Conservation (phyloP, 2,888 invertebrate species). For the Eurytoma adleriae region DNA sequence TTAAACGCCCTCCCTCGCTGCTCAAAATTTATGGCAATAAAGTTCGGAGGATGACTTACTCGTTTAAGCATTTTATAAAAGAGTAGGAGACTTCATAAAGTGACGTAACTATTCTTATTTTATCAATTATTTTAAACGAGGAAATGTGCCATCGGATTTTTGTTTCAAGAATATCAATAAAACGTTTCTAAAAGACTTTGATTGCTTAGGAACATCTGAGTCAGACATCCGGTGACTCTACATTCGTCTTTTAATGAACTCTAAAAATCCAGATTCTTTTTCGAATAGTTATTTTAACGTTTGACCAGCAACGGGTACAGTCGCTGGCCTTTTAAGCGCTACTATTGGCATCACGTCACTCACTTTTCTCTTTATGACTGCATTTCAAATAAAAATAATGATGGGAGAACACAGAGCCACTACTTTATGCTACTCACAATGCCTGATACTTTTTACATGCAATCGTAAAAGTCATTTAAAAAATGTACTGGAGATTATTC, state of each 20-base stretch:
- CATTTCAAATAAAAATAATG: conserved; percentile 12
- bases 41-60: not conserved
- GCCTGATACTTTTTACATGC: not conserved
- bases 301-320: not conserved
- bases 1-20: conserved; percentile 14
- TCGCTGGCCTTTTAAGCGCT: conserved; percentile 16
- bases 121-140: no score
- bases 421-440: not conserved
- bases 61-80: conserved; percentile 24
- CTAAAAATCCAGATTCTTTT: no score
- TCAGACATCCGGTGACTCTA: no score
- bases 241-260: no score
- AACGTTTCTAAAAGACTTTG: no score
- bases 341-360: conserved; percentile 15
- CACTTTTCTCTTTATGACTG: conserved; percentile 11
- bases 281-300: no score
- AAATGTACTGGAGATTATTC: not conserved
- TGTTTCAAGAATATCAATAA: no score
- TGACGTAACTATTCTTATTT: no score
- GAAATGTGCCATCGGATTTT: no score
- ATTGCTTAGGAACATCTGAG: no score
- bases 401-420: conserved; percentile 8
- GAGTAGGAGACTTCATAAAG: no score
- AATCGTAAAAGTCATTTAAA: conserved; percentile 4
- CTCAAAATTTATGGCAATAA: conserved; percentile 21